Evolutionary conservation across 2,888 invertebrate genomes (phyloP).

Genomic region (Acholoe squamosa): DNA sequence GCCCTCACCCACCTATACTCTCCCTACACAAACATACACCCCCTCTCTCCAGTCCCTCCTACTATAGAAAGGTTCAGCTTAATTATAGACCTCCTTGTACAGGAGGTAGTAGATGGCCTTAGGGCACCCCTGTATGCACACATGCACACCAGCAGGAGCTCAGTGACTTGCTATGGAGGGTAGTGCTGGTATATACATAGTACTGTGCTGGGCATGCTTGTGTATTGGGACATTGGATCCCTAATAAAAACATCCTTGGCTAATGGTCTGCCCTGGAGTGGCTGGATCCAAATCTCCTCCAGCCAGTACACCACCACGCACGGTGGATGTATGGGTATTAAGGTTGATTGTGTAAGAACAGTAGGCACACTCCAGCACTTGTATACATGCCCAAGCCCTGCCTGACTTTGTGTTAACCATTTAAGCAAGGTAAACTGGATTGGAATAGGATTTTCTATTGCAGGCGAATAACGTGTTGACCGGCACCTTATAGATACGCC

Average conservation of each 20-base stretch:
- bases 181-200: neutral
- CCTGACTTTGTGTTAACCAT: neutral
- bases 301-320: neutral
- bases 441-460: too few relatives aligned
- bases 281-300: slow-evolving; percentile 20
- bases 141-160: neutral
- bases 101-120: neutral
- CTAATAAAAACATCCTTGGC: neutral
- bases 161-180: neutral
- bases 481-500: too few relatives aligned
- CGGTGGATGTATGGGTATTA: neutral
- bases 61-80: neutral
- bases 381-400: neutral
- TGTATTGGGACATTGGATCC: neutral
- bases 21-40: neutral
- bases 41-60: neutral
- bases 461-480: too few relatives aligned
- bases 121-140: slow-evolving; percentile 27
- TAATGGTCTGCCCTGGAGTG: neutral
- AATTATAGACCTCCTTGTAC: neutral
- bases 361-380: neutral
- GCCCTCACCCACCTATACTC: too few relatives aligned
- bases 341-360: slow-evolving; percentile 8
- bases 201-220: neutral
- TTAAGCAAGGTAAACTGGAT: neutral